Conservation (phyloP, 2,113 vertebrate genomes). For the Suncus etruscus region DNA sequence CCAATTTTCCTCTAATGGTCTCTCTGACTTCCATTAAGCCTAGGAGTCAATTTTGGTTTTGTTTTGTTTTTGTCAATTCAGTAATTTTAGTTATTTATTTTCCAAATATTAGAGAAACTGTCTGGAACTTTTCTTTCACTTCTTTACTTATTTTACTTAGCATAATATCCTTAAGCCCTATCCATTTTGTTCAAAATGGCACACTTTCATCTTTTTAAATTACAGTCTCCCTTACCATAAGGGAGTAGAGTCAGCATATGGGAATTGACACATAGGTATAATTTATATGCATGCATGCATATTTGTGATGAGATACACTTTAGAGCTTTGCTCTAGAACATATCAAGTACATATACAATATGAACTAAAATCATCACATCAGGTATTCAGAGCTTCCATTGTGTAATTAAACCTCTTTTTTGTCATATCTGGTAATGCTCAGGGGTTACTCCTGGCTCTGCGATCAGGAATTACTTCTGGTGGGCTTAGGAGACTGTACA, state of each 20-base stretch:
- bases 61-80: too few relatives aligned
- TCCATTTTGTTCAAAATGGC: too few relatives aligned
- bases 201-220: too few relatives aligned
- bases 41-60: too few relatives aligned
- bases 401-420: not conserved
- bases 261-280: not conserved
- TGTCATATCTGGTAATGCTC: too few relatives aligned
- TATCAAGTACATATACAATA: not conserved
- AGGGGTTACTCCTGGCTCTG: too few relatives aligned
- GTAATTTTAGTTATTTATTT: too few relatives aligned
- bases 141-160: not conserved
- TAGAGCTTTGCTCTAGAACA: not conserved
- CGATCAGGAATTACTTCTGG: too few relatives aligned
- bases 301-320: constrained; percentile 12
- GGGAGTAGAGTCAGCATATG: not conserved
- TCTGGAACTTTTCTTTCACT: not conserved
- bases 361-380: not conserved
- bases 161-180: not conserved
- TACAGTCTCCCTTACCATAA: not conserved
- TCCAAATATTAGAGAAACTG: too few relatives aligned
- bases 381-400: not conserved
- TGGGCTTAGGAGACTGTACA: too few relatives aligned
- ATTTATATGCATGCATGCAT: not conserved
- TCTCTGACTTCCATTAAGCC: too few relatives aligned
- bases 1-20: too few relatives aligned